phyloP scores from a whole-genome alignment of 2,797 vertebrate species.

The Ibycter americanus region DNA sequence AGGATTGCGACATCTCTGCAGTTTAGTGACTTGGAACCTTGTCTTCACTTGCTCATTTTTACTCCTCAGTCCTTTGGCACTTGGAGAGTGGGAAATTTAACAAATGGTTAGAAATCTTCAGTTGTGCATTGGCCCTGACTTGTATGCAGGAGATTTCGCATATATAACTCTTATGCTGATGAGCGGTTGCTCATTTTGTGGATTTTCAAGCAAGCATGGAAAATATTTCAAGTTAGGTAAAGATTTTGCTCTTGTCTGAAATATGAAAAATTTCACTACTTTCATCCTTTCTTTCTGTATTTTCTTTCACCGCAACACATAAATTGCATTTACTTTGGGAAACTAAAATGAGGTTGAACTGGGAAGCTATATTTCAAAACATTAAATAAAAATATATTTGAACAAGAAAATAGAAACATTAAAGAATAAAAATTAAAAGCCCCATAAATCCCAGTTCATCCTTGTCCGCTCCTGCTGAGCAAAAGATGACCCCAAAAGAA shows the following conservation, averaged over 20 bases:
- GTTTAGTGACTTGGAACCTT: conserved; percentile 41
- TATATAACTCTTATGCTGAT: conserved; percentile 5
- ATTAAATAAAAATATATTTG: conserved; percentile 32
- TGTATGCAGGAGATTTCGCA: not conserved
- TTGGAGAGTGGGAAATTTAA: not conserved
- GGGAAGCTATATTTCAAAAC: not conserved
- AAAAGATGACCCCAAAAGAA: conserved; percentile 37
- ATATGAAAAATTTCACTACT: not conserved
- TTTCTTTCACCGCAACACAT: not conserved
- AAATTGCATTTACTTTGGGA: not conserved
- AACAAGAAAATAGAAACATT: conserved; percentile 53
- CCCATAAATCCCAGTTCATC: not conserved
- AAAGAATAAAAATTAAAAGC: conserved; percentile 56
- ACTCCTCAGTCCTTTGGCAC: not conserved
- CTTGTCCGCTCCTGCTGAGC: conserved; percentile 8
- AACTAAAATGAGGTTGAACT: not conserved
- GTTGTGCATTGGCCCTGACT: not conserved
- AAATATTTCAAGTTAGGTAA: conserved; percentile 33
- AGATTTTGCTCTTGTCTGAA: conserved; percentile 5
- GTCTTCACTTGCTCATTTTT: not conserved
- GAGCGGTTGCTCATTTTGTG: conserved; percentile 29
- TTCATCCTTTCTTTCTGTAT: not conserved
- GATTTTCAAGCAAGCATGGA: conserved; percentile 35
- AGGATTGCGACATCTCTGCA: not conserved
- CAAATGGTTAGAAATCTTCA: conserved; percentile 28